Conservation (phyloP, 2,888 invertebrate species). For the Spodoptera littoralis region DNA sequence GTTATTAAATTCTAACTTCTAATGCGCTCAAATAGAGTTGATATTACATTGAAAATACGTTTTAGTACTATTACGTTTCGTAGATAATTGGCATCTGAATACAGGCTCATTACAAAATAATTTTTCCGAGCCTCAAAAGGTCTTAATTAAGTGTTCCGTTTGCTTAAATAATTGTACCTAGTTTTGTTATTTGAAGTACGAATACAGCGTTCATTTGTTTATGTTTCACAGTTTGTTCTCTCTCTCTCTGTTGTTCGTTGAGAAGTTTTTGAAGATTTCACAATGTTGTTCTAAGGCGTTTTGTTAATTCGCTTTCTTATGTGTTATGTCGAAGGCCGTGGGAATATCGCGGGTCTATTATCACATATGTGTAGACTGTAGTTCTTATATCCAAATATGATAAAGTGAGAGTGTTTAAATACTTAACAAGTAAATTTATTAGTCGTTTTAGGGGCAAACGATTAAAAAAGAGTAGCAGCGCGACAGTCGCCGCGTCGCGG, state of each 20-base stretch:
- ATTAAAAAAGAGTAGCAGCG: too few relatives aligned
- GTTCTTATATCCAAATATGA: constrained; percentile 21
- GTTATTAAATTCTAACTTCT: constrained; percentile 16
- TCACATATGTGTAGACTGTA: constrained; percentile 13
- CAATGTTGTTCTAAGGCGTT: constrained; percentile 38
- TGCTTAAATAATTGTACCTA: constrained; percentile 47
- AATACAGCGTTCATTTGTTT: constrained; percentile 60
- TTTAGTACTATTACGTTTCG: constrained; percentile 23
- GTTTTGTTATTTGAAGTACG: constrained; percentile 49
- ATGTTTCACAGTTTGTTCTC: constrained; percentile 47
- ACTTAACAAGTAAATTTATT: not conserved
- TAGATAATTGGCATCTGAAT: constrained; percentile 58
- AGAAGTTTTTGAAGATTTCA: constrained; percentile 41
- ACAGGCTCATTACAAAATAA: constrained; percentile 59
- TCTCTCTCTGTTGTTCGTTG: constrained; percentile 48
- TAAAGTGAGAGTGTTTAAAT: constrained; percentile 35
- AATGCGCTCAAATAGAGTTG: constrained; percentile 5
- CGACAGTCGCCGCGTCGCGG: too few relatives aligned
- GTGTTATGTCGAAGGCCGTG: constrained; percentile 37
- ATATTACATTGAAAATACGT: constrained; percentile 13
- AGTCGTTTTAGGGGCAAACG: too few relatives aligned
- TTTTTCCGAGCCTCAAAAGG: constrained; percentile 53
- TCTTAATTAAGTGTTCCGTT: constrained; percentile 57
- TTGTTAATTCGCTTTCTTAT: constrained; percentile 34
- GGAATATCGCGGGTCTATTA: constrained; percentile 40